These are phyloP conservation scores for Lithophane socia DNA, from an alignment of 2,888 invertebrate genomes.

Conservation along the genomic window DNA sequence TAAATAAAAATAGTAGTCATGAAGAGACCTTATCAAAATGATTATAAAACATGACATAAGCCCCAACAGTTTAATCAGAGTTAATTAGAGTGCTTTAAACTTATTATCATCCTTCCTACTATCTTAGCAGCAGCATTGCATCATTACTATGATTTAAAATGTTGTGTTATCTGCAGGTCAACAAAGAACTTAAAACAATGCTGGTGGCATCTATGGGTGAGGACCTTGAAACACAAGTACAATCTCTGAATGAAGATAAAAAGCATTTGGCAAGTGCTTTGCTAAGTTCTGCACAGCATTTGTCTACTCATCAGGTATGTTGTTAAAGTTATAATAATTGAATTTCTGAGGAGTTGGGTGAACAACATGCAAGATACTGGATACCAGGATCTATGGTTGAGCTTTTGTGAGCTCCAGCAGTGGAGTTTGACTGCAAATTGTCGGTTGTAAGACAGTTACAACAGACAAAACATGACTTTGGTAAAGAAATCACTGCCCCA, in stretches of 20 bases:
- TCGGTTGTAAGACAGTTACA: too few relatives aligned
- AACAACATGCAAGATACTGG: not conserved
- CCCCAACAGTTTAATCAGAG: not conserved
- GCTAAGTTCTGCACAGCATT: constrained; percentile 95
- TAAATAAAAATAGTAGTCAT: constrained; percentile 1
- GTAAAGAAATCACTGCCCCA: not conserved
- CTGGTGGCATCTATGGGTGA: constrained; percentile 98
- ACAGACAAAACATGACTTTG: not conserved
- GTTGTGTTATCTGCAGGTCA: constrained; percentile 91
- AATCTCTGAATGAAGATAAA: constrained; percentile 97
- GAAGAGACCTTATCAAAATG: constrained; percentile 7
- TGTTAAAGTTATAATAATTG: not conserved
- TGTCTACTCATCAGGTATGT: constrained; percentile 94
- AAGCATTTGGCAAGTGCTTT: constrained; percentile 96
- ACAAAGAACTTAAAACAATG: constrained; percentile 97
- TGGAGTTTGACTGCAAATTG: not conserved
- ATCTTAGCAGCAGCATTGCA: constrained; percentile 25
- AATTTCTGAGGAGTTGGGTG: not conserved
- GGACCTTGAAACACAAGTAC: constrained; percentile 97
- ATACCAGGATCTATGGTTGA: not conserved
- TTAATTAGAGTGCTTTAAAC: constrained; percentile 15
- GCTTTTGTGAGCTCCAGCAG: not conserved
- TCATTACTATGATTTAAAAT: constrained; percentile 13
- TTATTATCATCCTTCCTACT: not conserved
- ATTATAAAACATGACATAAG: constrained; percentile 2